Conservation (phyloP, 1,140 invertebrate genomes). For the Drosophila hydei region DNA sequence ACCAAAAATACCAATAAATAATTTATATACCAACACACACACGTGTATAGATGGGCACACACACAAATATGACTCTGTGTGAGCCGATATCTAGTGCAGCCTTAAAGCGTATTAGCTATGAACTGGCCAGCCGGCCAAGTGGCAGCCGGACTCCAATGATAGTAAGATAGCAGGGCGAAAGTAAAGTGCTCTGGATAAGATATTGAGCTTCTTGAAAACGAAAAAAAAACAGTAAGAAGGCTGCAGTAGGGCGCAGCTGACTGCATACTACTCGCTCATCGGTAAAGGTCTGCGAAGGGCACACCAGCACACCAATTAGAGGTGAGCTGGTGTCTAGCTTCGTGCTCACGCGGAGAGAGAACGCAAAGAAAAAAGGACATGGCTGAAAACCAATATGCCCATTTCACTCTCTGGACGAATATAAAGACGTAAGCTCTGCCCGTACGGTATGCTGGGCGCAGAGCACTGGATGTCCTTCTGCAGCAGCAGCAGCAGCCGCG, state of each 20-base stretch:
- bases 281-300: too few relatives aligned
- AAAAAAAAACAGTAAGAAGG: slow-evolving; percentile 2
- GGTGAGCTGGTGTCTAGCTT: too few relatives aligned
- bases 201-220: slow-evolving; percentile 26
- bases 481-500: neutral
- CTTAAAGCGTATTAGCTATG: slow-evolving; percentile 63
- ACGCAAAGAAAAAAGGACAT: too few relatives aligned
- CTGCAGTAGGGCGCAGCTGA: too few relatives aligned
- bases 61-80: neutral
- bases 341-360: too few relatives aligned
- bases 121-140: slow-evolving; percentile 23
- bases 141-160: slow-evolving; percentile 32
- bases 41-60: neutral
- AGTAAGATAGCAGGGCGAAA: slow-evolving; percentile 24
- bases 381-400: too few relatives aligned
- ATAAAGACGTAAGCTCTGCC: slow-evolving; percentile 2
- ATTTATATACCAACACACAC: slow-evolving; percentile 49
- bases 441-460: slow-evolving; percentile 4
- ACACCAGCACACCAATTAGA: too few relatives aligned
- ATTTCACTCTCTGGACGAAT: too few relatives aligned
- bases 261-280: too few relatives aligned
- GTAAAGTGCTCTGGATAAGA: slow-evolving; percentile 30
- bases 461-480: slow-evolving; percentile 1
- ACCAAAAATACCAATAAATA: slow-evolving; percentile 78
- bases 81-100: slow-evolving; percentile 30